A percentile compares a stretch with the other conserved stretches of the same genome.
phyloP scores from a whole-genome alignment of 1,140 invertebrate genomes.

The Penaeus indicus region DNA sequence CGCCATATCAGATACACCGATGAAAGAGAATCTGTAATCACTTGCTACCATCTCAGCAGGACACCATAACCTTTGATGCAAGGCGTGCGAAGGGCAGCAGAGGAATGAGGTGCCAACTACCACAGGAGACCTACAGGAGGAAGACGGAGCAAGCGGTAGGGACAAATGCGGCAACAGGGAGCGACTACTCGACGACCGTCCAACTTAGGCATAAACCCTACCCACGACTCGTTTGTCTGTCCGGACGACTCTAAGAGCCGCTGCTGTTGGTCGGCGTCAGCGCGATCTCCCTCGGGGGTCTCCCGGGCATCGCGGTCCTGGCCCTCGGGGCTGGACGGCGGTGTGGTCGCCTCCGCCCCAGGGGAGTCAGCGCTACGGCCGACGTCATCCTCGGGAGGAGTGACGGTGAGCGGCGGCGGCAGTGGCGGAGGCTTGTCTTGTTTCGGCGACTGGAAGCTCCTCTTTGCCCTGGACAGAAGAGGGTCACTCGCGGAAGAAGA shows the following conservation, averaged over 20 bases:
- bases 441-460: neutral
- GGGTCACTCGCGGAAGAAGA: neutral
- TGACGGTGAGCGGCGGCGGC: slow-evolving; percentile 40
- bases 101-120: too few relatives aligned
- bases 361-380: too few relatives aligned
- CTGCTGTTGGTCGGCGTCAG: slow-evolving; percentile 15
- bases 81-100: too few relatives aligned
- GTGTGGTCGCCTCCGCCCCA: neutral
- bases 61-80: too few relatives aligned
- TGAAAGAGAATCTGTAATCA: too few relatives aligned
- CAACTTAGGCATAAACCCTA: slow-evolving; percentile 13
- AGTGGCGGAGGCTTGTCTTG: neutral
- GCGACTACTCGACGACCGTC: neutral
- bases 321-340: slow-evolving; percentile 51
- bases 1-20: neutral
- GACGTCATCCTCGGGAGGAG: slow-evolving; percentile 12
- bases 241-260: slow-evolving; percentile 38
- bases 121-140: too few relatives aligned
- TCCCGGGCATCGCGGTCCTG: slow-evolving; percentile 18
- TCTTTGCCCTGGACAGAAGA: neutral
- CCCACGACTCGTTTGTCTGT: slow-evolving; percentile 36
- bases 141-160: neutral
- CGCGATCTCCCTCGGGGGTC: slow-evolving; percentile 47
- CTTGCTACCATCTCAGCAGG: too few relatives aligned
- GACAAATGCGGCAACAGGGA: neutral